Evolutionary conservation across 2,113 vertebrate species (phyloP).

Genomic region (Excalfactoria chinensis): DNA sequence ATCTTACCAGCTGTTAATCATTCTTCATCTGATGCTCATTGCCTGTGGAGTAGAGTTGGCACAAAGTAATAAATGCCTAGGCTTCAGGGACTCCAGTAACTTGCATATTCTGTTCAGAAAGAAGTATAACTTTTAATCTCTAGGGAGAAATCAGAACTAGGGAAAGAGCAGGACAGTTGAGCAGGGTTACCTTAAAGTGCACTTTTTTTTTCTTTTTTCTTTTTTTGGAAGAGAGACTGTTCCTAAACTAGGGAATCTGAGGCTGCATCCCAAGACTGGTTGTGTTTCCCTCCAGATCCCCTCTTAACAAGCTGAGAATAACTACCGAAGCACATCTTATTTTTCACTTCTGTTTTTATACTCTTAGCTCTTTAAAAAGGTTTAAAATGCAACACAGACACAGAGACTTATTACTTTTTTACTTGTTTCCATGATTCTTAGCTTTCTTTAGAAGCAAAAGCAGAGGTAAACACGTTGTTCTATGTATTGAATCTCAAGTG

Average conservation of each 20-base stretch:
- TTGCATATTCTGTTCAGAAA: rapidly evolving
- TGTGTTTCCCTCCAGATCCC: not conserved
- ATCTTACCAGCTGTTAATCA: not conserved
- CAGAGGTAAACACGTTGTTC: not conserved
- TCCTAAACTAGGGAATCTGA: not conserved
- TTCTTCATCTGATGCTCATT: not conserved
- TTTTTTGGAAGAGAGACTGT: not conserved
- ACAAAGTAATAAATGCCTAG: rapidly evolving
- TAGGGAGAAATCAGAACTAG: not conserved
- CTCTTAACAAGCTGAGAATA: rapidly evolving
- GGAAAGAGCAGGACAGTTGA: not conserved
- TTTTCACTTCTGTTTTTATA: not conserved
- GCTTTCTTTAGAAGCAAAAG: not conserved
- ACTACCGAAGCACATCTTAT: rapidly evolving
- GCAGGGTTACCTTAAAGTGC: not conserved
- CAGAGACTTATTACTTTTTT: not conserved
- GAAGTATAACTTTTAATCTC: not conserved
- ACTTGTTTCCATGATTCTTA: not conserved
- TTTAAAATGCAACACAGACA: not conserved
- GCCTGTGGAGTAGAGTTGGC: not conserved
- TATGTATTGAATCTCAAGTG: not conserved
- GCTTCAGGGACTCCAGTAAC: not conserved
- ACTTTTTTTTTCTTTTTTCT: not conserved
- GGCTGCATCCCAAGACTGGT: not conserved
- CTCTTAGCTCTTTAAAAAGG: not conserved